These are phyloP conservation scores for Pseudomyrmex concolor DNA, from an alignment of 1,140 invertebrate species.

Conservation along the genomic window DNA sequence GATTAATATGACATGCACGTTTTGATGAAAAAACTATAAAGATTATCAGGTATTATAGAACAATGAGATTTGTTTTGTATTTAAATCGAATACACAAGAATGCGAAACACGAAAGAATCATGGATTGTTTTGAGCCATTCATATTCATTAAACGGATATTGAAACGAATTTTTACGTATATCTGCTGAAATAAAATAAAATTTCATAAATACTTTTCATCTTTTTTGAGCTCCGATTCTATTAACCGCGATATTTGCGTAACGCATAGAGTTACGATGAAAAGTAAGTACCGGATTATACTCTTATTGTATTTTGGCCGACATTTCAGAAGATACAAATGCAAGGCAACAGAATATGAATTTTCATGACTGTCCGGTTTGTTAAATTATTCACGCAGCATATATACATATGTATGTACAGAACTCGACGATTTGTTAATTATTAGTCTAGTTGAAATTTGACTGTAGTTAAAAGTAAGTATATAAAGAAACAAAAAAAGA, in stretches of 20 bases:
- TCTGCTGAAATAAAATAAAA: slow-evolving; percentile 29
- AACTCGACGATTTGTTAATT: slow-evolving; percentile 62
- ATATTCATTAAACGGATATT: slow-evolving; percentile 30
- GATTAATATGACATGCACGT: slow-evolving; percentile 1
- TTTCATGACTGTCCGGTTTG: slow-evolving; percentile 42
- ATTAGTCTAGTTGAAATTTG: slow-evolving; percentile 38
- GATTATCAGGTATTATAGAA: not conserved
- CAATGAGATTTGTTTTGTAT: not conserved
- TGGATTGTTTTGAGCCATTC: slow-evolving; percentile 23
- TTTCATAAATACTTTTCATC: slow-evolving; percentile 26
- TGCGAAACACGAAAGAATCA: not conserved
- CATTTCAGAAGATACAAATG: slow-evolving; percentile 27
- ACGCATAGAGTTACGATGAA: slow-evolving; percentile 16
- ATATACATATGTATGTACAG: not conserved
- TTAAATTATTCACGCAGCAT: slow-evolving; percentile 62
- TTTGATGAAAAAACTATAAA: not conserved
- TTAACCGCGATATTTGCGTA: slow-evolving; percentile 6
- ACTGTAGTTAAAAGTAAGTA: slow-evolving; percentile 15
- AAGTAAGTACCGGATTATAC: slow-evolving; percentile 22
- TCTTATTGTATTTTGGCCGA: slow-evolving; percentile 14
- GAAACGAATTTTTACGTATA: slow-evolving; percentile 35
- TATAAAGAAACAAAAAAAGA: not conserved
- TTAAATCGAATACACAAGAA: not conserved
- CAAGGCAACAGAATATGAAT: slow-evolving; percentile 43
- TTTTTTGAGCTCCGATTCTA: not conserved